Base-by-base conservation (phyloP, 2,113 vertebrate species). In the Myodes glareolus region DNA sequence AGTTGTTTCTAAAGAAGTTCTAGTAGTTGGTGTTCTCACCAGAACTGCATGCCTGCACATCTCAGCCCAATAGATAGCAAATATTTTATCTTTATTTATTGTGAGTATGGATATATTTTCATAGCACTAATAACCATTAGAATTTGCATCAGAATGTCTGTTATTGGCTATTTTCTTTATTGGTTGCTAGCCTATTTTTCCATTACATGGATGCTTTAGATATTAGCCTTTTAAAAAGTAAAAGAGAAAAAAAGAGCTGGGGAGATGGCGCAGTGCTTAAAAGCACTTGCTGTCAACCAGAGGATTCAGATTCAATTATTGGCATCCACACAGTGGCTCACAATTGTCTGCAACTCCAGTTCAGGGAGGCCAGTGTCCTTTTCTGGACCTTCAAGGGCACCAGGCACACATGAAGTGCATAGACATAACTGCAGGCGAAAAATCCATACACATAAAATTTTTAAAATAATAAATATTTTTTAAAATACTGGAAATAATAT, bases 221-320 rank as follows among this genome's bases (percentile, higher is more conserved):
- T 82, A 82, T 47, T 96, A 82, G n/a, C 36, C 45, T n/a, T 88
- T 73, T 95, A 36, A 72, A 72, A 95, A 42, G 39, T 39, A 63
- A 84, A 29, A 84, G 80, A 25, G 36, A 29, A 39, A 42, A 47
- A 16, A 61, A 9, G 55, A 23, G n/a, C 80, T 82, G 33, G 52
- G 25, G 12, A 42, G 36, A 39, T 42, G 13, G 55, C 23, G 42
- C 52, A 17, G 23, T 29, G 81, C 13, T 61, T 63, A 39, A 39
- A n/a, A 63, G 55, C 13, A 29, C 58, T 42, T 85, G 27, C 25
- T 31, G 12, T 85, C 81, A 19, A 31, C 77, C 39, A 42, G n/a
- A 85, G 58, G 23, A 63, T 58, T 63, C 39, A 85, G 14, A 63
- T 42, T 42, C 81, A 85, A 31, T 31, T 31, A 85, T 10, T 42